Conservation (phyloP, 2,797 vertebrate species). For the Diplodus puntazzo region DNA sequence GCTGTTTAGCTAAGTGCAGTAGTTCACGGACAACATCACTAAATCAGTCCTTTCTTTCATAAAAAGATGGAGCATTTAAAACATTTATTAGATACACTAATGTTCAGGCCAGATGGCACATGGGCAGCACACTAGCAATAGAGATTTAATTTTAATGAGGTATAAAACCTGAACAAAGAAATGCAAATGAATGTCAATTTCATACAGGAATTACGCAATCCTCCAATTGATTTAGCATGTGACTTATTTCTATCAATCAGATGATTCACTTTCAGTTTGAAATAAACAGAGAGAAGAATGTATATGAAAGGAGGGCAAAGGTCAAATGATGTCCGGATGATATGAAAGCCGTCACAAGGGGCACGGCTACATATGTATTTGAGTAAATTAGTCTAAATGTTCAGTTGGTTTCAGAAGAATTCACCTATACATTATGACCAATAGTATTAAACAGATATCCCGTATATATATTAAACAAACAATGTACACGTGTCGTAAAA, state of each 20-base stretch:
- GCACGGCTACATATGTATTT: background rate
- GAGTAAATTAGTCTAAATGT: background rate
- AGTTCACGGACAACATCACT: constrained; percentile 5
- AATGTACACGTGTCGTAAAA: background rate
- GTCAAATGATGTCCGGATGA: constrained; percentile 2
- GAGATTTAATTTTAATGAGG: background rate
- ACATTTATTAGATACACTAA: constrained; percentile 1
- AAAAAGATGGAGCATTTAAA: background rate
- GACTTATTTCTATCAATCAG: background rate
- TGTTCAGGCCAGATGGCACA: background rate
- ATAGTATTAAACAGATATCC: background rate
- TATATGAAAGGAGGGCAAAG: constrained; percentile 33
- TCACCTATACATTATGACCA: background rate
- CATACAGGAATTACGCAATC: constrained; percentile 10
- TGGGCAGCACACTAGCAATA: background rate
- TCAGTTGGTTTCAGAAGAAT: background rate
- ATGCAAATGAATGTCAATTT: constrained; percentile 32
- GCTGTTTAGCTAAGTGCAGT: background rate
- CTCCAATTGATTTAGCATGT: background rate
- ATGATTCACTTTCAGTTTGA: background rate
- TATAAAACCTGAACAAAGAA: constrained; percentile 14
- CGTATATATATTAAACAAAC: background rate
- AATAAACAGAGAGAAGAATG: background rate
- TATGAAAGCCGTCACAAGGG: background rate
- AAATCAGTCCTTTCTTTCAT: background rate